Percentiles rank a stretch among this genome's conserved stretches.
Evolutionary conservation across 2,888 invertebrate genomes (phyloP).

Genomic region (Sturmia bella): DNA sequence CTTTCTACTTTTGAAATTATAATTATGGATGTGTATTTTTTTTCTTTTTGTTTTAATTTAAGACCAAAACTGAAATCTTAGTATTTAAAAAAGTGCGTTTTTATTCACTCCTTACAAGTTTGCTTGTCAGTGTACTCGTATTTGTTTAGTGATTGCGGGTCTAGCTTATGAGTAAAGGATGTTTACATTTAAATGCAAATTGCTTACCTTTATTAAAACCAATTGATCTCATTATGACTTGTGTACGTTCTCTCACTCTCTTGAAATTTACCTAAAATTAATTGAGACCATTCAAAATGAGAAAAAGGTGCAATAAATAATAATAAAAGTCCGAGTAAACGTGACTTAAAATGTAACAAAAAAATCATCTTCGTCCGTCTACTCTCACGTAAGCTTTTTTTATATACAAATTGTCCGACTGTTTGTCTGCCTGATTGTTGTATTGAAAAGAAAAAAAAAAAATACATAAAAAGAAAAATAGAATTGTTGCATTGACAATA

Average conservation of each 20-base stretch:
- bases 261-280: background rate
- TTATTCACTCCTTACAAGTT: background rate
- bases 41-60: too few relatives aligned
- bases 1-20: too few relatives aligned
- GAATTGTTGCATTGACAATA: constrained; percentile 51
- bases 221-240: background rate
- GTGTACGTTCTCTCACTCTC: background rate
- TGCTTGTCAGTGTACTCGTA: background rate
- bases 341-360: constrained; percentile 59
- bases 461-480: constrained; percentile 30
- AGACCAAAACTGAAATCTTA: too few relatives aligned
- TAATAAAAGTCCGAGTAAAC: constrained; percentile 48
- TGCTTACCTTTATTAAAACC: background rate
- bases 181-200: background rate
- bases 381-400: constrained; percentile 23
- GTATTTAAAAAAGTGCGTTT: too few relatives aligned
- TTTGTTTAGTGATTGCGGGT: background rate
- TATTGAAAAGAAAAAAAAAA: too few relatives aligned
- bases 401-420: background rate
- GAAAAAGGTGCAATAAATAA: constrained; percentile 1
- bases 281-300: constrained; percentile 14
- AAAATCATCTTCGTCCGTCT: constrained; percentile 14
- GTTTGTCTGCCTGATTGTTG: background rate
- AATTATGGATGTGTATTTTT: too few relatives aligned
- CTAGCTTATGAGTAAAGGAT: background rate